Evolutionary conservation across 2,797 vertebrate species (phyloP).

Genomic region (Fringilla coelebs): DNA sequence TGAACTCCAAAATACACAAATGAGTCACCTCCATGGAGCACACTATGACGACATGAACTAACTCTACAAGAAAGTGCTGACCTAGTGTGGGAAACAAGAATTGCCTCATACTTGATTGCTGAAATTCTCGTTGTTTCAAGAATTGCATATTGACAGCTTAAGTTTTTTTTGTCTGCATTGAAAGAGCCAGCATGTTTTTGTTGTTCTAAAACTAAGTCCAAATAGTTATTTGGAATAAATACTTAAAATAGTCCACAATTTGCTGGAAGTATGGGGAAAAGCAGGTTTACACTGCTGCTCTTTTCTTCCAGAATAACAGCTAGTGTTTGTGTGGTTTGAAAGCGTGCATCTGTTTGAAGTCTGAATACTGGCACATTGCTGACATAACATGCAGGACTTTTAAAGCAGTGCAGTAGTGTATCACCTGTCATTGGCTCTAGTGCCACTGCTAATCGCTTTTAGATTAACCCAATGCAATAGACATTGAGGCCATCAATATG

Average conservation of each 20-base stretch:
- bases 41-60: not conserved
- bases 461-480: not conserved
- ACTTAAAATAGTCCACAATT: not conserved
- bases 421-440: not conserved
- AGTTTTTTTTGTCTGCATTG: not conserved
- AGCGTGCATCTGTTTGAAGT: not conserved
- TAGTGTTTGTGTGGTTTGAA: not conserved
- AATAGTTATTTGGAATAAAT: not conserved
- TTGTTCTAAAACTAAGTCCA: not conserved
- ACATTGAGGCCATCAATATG: not conserved
- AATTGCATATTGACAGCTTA: not conserved
- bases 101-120: not conserved
- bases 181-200: not conserved
- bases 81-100: slow-evolving; percentile 11
- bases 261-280: not conserved
- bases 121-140: not conserved
- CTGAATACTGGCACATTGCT: not conserved
- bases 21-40: not conserved
- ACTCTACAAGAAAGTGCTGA: not conserved
- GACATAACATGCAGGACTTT: not conserved
- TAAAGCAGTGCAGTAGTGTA: not conserved
- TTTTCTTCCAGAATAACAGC: not conserved
- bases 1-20: not conserved
- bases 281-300: not conserved
- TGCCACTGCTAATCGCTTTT: not conserved